Conservation (phyloP, 2,113 vertebrate species). For the Tapirus terrestris region DNA sequence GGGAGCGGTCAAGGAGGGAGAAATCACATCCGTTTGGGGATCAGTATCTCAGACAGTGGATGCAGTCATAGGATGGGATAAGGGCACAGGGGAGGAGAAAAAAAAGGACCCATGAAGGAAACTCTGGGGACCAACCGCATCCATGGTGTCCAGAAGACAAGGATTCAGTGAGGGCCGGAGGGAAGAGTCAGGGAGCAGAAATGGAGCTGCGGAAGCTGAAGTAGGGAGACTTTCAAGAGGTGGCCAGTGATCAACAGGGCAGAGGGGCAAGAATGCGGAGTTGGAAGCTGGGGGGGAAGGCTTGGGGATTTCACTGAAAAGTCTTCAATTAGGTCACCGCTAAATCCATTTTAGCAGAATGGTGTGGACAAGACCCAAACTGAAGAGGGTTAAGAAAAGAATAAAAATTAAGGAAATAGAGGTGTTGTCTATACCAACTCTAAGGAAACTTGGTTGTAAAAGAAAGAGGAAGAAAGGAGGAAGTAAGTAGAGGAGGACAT, state of each 20-base stretch:
- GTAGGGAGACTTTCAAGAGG: neutral
- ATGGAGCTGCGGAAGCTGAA: neutral
- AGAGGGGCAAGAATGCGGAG: rapidly evolving
- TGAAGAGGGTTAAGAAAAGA: neutral
- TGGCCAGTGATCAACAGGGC: rapidly evolving
- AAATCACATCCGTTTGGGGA: too few relatives aligned
- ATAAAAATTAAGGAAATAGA: neutral
- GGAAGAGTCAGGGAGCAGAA: neutral
- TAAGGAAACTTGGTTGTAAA: neutral
- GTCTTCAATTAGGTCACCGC: rapidly evolving
- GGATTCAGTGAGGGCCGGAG: neutral
- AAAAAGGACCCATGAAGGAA: neutral
- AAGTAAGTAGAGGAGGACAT: neutral
- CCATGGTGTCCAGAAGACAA: neutral
- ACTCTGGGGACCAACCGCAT: too few relatives aligned
- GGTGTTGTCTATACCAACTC: neutral
- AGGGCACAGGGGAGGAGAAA: neutral
- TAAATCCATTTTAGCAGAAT: neutral
- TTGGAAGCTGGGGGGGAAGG: neutral
- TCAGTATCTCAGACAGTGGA: neutral
- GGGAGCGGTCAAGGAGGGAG: neutral
- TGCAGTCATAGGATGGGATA: too few relatives aligned
- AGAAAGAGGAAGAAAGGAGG: neutral
- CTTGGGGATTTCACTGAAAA: neutral
- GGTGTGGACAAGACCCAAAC: neutral